Evolutionary conservation across 2,888 invertebrate genomes (phyloP).

Genomic region (Dynastes grantii): DNA sequence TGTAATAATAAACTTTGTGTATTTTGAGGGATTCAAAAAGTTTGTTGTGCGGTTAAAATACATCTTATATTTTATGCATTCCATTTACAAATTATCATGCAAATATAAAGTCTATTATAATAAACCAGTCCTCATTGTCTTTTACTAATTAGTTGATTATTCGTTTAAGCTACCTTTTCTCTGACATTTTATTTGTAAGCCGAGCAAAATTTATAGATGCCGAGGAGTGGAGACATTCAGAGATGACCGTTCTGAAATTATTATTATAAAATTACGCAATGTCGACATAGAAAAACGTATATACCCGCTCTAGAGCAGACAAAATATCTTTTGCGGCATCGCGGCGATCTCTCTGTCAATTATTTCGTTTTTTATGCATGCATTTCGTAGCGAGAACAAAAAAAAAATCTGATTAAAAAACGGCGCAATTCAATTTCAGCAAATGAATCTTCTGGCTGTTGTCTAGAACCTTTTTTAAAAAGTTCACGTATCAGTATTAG

Average conservation of each 20-base stretch:
- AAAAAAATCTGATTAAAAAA: slow-evolving; percentile 25
- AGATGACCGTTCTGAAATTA: slow-evolving; percentile 16
- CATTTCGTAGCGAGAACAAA: slow-evolving; percentile 15
- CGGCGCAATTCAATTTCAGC: slow-evolving; percentile 29
- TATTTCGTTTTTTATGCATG: slow-evolving; percentile 37
- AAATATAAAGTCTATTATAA: too few relatives aligned
- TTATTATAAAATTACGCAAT: slow-evolving; percentile 37
- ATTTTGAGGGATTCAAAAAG: too few relatives aligned
- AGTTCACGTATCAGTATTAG: slow-evolving; percentile 8
- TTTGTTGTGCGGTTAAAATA: too few relatives aligned
- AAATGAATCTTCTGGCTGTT: slow-evolving; percentile 15
- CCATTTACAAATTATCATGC: too few relatives aligned
- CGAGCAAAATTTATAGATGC: too few relatives aligned
- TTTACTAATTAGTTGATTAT: too few relatives aligned
- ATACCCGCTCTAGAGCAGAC: neutral
- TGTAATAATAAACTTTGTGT: too few relatives aligned
- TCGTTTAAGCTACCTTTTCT: too few relatives aligned
- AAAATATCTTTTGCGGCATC: slow-evolving; percentile 29
- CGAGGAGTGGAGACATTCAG: neutral
- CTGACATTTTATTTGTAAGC: too few relatives aligned
- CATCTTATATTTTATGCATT: too few relatives aligned
- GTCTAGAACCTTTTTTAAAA: slow-evolving; percentile 7
- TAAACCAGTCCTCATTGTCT: too few relatives aligned
- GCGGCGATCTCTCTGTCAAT: slow-evolving; percentile 29
- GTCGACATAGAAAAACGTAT: neutral